Evolutionary conservation across 2,113 vertebrate species (phyloP).

Genomic region (Scophthalmus maximus): DNA sequence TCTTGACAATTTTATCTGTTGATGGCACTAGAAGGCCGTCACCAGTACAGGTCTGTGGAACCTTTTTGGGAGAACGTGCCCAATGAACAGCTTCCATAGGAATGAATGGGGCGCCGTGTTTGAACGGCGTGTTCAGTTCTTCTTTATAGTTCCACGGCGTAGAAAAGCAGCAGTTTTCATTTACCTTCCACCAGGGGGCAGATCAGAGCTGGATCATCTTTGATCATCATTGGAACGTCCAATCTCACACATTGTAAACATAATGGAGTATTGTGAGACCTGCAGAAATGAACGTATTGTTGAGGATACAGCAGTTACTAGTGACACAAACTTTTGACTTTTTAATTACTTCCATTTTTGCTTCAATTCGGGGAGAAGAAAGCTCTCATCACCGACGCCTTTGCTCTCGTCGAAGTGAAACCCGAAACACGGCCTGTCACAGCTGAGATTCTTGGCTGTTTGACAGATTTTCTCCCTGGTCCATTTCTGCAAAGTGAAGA

Average conservation of each 20-base stretch:
- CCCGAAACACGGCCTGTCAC: not conserved
- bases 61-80: too few relatives aligned
- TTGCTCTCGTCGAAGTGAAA: not conserved
- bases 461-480: not conserved
- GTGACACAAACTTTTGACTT: too few relatives aligned
- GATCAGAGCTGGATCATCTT: not conserved
- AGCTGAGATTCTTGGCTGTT: not conserved
- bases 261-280: not conserved
- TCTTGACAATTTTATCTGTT: not conserved
- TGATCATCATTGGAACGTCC: not conserved
- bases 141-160: too few relatives aligned
- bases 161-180: too few relatives aligned
- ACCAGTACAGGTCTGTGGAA: too few relatives aligned
- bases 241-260: not conserved
- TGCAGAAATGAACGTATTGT: too few relatives aligned
- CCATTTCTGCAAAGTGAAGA: not conserved
- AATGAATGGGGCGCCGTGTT: too few relatives aligned
- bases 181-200: not conserved
- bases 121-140: too few relatives aligned
- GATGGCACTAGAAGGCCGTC: not conserved
- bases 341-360: too few relatives aligned
- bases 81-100: too few relatives aligned
- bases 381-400: not conserved
- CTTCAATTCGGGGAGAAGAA: too few relatives aligned
- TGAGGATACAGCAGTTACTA: too few relatives aligned